A percentile compares a stretch with the other conserved stretches of the same genome.
Evolutionary conservation across 1,140 invertebrate genomes (phyloP).

Genomic region (Apolygus lucorum): DNA sequence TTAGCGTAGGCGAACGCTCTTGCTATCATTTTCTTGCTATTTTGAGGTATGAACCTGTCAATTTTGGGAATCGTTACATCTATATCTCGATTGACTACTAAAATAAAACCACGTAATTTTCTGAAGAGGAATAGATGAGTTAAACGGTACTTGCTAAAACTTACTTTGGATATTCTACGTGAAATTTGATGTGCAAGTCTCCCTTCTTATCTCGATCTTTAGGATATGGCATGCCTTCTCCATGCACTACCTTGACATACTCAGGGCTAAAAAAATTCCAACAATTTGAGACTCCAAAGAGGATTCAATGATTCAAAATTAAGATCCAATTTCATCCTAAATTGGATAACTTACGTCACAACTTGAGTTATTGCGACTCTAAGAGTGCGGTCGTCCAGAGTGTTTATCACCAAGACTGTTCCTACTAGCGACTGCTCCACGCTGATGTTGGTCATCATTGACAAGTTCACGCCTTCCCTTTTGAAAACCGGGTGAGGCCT

Average conservation of each 20-base stretch:
- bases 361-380: constrained; percentile 60
- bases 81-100: neutral
- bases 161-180: constrained; percentile 46
- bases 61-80: too few relatives aligned
- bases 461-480: constrained; percentile 61
- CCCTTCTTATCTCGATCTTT: constrained; percentile 44
- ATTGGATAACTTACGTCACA: constrained; percentile 43
- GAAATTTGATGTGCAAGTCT: constrained; percentile 47
- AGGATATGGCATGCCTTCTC: constrained; percentile 53
- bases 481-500: constrained; percentile 66
- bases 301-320: neutral
- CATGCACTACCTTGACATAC: constrained; percentile 49
- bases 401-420: constrained; percentile 50
- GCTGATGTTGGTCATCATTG: constrained; percentile 48
- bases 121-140: neutral
- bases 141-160: neutral
- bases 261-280: too few relatives aligned
- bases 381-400: constrained; percentile 56
- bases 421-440: constrained; percentile 58
- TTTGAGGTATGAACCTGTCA: constrained; percentile 8
- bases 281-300: too few relatives aligned
- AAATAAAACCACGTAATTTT: neutral
- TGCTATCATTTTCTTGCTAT: constrained; percentile 16
- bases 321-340: neutral
- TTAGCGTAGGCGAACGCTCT: constrained; percentile 6